Evolutionary conservation across 2,113 vertebrate genomes (phyloP).

Genomic region (Zapus hudsonius): DNA sequence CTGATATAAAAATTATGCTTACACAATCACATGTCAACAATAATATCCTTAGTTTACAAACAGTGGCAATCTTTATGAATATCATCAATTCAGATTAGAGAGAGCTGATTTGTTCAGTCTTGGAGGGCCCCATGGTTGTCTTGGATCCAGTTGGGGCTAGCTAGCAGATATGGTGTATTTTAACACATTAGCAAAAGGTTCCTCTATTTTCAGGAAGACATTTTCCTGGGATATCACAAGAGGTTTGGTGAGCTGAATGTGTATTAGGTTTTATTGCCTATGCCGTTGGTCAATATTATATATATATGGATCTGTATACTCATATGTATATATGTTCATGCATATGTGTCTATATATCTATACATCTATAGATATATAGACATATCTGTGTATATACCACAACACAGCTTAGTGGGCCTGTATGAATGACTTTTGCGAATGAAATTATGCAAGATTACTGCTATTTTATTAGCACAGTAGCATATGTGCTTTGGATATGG

Average conservation of each 20-base stretch:
- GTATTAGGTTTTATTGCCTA: neutral
- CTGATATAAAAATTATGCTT: neutral
- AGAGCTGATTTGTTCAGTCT: neutral
- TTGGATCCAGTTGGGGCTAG: neutral
- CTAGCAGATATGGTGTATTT: accelerated
- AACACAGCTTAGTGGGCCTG: too few species aligned
- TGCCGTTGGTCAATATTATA: neutral
- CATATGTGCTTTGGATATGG: too few species aligned
- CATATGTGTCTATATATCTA: too few species aligned
- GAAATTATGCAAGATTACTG: too few species aligned
- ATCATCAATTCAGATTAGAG: accelerated
- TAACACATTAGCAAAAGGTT: neutral
- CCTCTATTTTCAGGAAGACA: neutral
- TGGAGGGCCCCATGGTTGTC: neutral
- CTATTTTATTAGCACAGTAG: too few species aligned
- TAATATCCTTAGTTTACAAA: neutral
- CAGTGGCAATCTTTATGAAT: neutral
- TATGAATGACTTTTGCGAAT: too few species aligned
- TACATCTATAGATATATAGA: too few species aligned
- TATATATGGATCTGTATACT: too few species aligned
- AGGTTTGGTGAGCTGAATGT: neutral
- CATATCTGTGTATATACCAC: too few species aligned
- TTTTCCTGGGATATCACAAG: neutral
- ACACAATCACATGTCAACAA: neutral
- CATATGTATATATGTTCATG: too few species aligned